Evolutionary conservation across 2,888 invertebrate genomes (phyloP).

Genomic region (Drosophila colorata): DNA sequence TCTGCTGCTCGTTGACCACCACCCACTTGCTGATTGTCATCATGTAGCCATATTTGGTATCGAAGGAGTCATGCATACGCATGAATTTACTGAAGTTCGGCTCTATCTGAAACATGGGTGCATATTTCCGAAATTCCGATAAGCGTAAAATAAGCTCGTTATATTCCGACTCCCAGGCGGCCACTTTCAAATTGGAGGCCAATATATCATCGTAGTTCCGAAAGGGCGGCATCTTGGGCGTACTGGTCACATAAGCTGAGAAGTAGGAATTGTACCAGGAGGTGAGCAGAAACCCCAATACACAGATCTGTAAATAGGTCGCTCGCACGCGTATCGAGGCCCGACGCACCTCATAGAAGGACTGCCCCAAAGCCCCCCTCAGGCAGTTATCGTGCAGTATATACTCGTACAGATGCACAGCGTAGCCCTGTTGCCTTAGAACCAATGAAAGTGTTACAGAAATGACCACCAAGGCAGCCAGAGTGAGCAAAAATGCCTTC

Average conservation of each 20-base stretch:
- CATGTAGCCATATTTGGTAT: constrained; percentile 72
- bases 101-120: constrained; percentile 66
- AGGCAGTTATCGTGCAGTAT: constrained; percentile 79
- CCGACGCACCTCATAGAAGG: constrained; percentile 67
- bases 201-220: constrained; percentile 72
- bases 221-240: constrained; percentile 66
- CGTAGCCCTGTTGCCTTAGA: constrained; percentile 57
- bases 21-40: constrained; percentile 71
- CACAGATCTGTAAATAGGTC: constrained; percentile 78
- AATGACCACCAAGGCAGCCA: constrained; percentile 55
- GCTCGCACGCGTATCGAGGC: constrained; percentile 67
- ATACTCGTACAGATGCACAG: constrained; percentile 54
- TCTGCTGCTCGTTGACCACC: constrained; percentile 76
- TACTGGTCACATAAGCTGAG: constrained; percentile 77
- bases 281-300: constrained; percentile 78
- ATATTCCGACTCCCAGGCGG: constrained; percentile 68
- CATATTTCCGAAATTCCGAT: constrained; percentile 58
- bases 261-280: constrained; percentile 81
- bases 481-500: constrained; percentile 58
- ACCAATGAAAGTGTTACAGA: constrained; percentile 68
- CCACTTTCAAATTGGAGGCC: constrained; percentile 61
- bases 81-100: constrained; percentile 58
- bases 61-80: constrained; percentile 64
- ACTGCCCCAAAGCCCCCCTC: constrained; percentile 77
- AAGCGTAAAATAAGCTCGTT: constrained; percentile 44